phyloP scores from a whole-genome alignment of 1,140 invertebrate genomes.

The Drosophila bifasciata region DNA sequence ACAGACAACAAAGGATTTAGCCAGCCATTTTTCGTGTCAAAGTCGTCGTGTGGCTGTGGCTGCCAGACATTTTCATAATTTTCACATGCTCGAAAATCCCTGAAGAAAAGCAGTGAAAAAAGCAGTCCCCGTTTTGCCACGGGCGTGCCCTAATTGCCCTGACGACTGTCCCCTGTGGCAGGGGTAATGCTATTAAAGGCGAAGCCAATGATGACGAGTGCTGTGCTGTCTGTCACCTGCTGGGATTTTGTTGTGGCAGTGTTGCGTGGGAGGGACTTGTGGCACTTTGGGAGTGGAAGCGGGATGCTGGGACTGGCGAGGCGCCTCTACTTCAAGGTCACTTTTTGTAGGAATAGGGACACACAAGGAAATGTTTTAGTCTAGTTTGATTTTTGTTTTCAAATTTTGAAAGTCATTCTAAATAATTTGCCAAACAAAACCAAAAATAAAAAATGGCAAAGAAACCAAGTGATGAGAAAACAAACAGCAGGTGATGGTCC shows the following conservation, averaged over 20 bases:
- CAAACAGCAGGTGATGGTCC: no score
- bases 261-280: neutral
- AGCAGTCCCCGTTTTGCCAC: slow-evolving; percentile 1
- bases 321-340: no score
- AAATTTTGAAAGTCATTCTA: neutral
- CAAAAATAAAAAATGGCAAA: neutral
- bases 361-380: no score
- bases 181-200: slow-evolving; percentile 48
- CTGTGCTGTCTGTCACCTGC: slow-evolving; percentile 50
- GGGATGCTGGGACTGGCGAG: no score
- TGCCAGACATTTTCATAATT: slow-evolving; percentile 76
- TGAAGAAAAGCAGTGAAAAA: slow-evolving; percentile 13
- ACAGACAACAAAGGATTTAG: slow-evolving; percentile 76
- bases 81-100: slow-evolving; percentile 67
- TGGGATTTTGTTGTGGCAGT: slow-evolving; percentile 45
- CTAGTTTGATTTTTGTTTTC: neutral
- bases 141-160: slow-evolving; percentile 65
- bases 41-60: slow-evolving; percentile 14
- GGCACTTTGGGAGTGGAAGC: neutral
- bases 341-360: no score
- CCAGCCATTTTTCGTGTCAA: slow-evolving; percentile 42
- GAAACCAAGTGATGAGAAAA: neutral
- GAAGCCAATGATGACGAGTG: slow-evolving; percentile 8
- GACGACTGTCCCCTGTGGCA: slow-evolving; percentile 16
- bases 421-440: neutral